Evolutionary conservation across 35 echinoderm and acorn worm genomes (phyloP), one percentile per base, ranked within the genome.

Genomic region (Stichopus chloronotus): DNA sequence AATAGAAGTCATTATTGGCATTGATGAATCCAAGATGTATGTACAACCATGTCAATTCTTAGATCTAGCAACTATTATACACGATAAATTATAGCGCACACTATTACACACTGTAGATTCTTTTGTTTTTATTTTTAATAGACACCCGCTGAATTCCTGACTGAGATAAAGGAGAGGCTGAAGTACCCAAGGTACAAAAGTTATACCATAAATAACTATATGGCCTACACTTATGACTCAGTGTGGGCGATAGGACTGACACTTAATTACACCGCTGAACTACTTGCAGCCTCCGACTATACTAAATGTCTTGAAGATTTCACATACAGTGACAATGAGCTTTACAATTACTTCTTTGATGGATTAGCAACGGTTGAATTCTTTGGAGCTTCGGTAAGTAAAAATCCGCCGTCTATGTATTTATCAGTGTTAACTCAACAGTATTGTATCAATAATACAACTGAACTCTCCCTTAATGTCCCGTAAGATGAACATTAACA

Each of bases 351-450:
- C 16, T 92, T 92, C 25, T 92, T 81, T 56, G 43, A 92, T 24
- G 74, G 56, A 58, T 16, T 92, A 76, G 78, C 90, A 21, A 55
- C 30, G n/a, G 60, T 24, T 24, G 53, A 92, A 12, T 92, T 92
- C 56, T 80, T 82, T 17, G 90, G 90, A 22, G 90, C 78, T 81
- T 92, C 90, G 14, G 90, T 92, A 92, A 81, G 90, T 92, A 85
- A 43, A 0, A 43, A 43, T 43, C 3, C 30, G 30, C 30, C 30
- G 30, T 43, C 30, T 43, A 43, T 43, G 30, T 43, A 43, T 43
- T 43, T 43, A 43, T 43, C 30, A 43, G 30, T 43, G 30, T 43
- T 43, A 43, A 43, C 1, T 43, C 30, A 43, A 43, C 30, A 43
- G 30, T 43, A 43, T 3, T 43, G 30, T 43, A 43, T 43, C 30